These are phyloP conservation scores for Pogoniulus pusillus DNA, from an alignment of 2,797 vertebrate genomes.

Conservation along the genomic window DNA sequence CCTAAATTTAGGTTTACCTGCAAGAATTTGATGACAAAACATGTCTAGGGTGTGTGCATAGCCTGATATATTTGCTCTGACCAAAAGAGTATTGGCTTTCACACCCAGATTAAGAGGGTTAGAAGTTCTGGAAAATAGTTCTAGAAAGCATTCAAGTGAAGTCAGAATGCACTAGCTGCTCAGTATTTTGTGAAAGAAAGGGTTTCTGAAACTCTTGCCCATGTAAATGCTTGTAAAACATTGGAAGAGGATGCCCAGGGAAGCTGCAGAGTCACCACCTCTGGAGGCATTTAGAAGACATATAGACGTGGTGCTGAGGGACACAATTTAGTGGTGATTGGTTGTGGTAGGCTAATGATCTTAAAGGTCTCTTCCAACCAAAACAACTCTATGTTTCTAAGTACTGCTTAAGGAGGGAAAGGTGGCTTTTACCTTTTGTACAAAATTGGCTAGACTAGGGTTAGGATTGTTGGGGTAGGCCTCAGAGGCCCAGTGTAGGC, in stretches of 20 bases:
- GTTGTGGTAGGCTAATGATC: too few species aligned
- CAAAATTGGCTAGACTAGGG: not conserved
- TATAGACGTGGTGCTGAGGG: too few species aligned
- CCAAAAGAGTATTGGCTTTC: not conserved
- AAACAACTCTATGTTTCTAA: too few species aligned
- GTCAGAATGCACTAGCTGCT: not conserved
- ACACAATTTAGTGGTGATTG: too few species aligned
- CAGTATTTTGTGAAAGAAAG: not conserved
- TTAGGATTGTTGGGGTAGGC: too few species aligned
- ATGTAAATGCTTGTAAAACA: not conserved
- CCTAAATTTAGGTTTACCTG: not conserved
- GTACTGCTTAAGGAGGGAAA: not conserved
- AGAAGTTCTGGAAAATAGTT: not conserved
- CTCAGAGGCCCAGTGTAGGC: too few species aligned
- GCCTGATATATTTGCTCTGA: not conserved
- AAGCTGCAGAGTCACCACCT: too few species aligned
- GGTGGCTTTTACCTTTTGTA: not conserved
- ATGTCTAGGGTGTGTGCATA: fast-evolving
- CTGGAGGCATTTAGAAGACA: too few species aligned
- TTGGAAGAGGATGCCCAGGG: too few species aligned
- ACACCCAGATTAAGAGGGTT: not conserved
- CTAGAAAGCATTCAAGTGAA: not conserved
- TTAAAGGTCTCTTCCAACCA: too few species aligned
- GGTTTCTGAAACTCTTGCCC: not conserved
- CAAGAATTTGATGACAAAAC: not conserved